Evolutionary conservation across 2,888 invertebrate species (phyloP), one percentile per base, ranked within the genome.

Genomic region (Phragmatobia fuliginosa): DNA sequence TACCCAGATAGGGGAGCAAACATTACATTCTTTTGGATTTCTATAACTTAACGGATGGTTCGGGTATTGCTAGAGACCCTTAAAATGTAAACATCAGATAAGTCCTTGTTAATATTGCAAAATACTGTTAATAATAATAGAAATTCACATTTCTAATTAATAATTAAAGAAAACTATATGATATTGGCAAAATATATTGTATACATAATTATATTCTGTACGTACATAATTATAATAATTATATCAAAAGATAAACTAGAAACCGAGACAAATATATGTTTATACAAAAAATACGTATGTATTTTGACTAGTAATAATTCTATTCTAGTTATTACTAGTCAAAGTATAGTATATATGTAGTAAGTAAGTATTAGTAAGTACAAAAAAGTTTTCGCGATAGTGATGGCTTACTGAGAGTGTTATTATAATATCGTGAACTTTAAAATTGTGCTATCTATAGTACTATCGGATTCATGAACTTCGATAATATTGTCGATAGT

Each of bases 1-100:
- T 73, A 96, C 96, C 0, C 85, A 94, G 66, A 94, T 95, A 0
- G 95, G 95, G 3, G 87, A 93, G 38, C 87, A 92, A n/a, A 95
- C 95, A 0, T 72, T 95, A 63, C 93, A 94, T 74, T 91, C 88
- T 72, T 95, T 95, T 78, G 94, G 94, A 66, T 77, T 94, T 32
- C 79, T 87, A 66, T 90, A 77, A 28, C n/a, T n/a, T n/a, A n/a
- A n/a, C n/a, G n/a, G n/a, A 21, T 41, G 21, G 21, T 59, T 59
- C 8, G 10, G 10, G 33, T n/a, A n/a, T 59, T 10, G 2, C 21
- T 18, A 8, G 31, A 56, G 28, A 56, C 16, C 14, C 11, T 2
- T 1, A 14, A 3, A 14, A 3, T 56, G 56, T 14, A 14, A 56
- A 56, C 11, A 4, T 8, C 16, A 56, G 28, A 11, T 21, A 45